Evolutionary conservation across 2,113 vertebrate genomes (phyloP).

Genomic region (Oncorhynchus tshawytscha): DNA sequence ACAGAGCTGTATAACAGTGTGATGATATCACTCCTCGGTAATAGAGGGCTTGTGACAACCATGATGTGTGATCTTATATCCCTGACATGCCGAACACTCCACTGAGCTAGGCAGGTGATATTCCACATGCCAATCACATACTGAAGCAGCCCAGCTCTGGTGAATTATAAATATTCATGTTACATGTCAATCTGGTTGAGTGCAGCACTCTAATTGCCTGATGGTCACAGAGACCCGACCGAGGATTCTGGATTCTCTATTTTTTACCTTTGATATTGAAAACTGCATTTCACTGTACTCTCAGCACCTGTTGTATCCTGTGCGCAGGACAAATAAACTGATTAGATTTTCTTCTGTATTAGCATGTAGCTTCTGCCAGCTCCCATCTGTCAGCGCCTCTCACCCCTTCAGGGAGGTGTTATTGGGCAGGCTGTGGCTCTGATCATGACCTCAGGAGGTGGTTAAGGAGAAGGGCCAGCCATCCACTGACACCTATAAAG

Average conservation of each 20-base stretch:
- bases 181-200: constrained; percentile 9
- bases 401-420: constrained; percentile 30
- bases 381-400: not conserved
- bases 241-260: not conserved
- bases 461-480: constrained; percentile 30
- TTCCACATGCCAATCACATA: constrained; percentile 24
- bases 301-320: no score
- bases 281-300: no score
- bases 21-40: constrained; percentile 6
- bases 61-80: constrained; percentile 9
- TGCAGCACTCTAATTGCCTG: constrained; percentile 47
- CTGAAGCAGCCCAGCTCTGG: constrained; percentile 26
- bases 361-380: not conserved
- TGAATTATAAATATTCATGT: constrained; percentile 34
- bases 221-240: constrained; percentile 28
- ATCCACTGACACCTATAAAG: not conserved
- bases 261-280: no score
- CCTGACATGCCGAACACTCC: constrained; percentile 21
- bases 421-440: no score
- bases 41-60: not conserved
- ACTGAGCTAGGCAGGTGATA: constrained; percentile 24
- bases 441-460: constrained; percentile 37
- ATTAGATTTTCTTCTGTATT: no score
- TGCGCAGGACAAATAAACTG: no score
- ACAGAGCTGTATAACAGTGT: not conserved